Conservation (phyloP, 1,140 invertebrate species). For the Plodia interpunctella region DNA sequence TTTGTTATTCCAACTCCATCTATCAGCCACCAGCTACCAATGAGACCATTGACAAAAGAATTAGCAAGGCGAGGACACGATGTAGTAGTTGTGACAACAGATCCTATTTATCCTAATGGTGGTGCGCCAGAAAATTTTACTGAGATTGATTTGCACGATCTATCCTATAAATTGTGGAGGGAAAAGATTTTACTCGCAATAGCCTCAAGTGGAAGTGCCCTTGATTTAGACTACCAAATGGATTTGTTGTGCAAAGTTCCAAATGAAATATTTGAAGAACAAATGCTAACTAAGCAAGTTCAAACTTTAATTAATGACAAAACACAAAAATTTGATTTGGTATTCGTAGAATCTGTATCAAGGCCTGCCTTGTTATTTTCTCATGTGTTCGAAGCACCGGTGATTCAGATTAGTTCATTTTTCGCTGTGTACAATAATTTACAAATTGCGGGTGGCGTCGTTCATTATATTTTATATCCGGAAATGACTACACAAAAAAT, state of each 20-base stretch:
- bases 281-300: conserved; percentile 36
- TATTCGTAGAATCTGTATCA: conserved; percentile 43
- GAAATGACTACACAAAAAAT: conserved; percentile 41
- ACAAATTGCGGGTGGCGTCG: conserved; percentile 55
- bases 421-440: conserved; percentile 23
- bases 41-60: conserved; percentile 42
- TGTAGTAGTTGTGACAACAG: conserved; percentile 49
- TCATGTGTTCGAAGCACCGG: conserved; percentile 53
- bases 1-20: conserved; percentile 62
- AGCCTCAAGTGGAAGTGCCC: conserved; percentile 12
- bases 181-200: conserved; percentile 11
- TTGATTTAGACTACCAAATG: conserved; percentile 18
- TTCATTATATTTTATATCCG: conserved; percentile 69
- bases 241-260: conserved; percentile 19
- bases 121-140: conserved; percentile 27
- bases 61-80: conserved; percentile 27
- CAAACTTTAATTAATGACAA: conserved; percentile 37
- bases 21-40: conserved; percentile 64
- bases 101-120: conserved; percentile 26
- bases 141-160: conserved; percentile 36
- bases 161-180: conserved; percentile 24
- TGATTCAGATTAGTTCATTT: conserved; percentile 57
- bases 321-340: conserved; percentile 44
- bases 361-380: conserved; percentile 40
- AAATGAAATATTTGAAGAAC: conserved; percentile 25